Evolutionary conservation across 1,140 invertebrate genomes (phyloP).

Genomic region (Armadillidium nasatum): DNA sequence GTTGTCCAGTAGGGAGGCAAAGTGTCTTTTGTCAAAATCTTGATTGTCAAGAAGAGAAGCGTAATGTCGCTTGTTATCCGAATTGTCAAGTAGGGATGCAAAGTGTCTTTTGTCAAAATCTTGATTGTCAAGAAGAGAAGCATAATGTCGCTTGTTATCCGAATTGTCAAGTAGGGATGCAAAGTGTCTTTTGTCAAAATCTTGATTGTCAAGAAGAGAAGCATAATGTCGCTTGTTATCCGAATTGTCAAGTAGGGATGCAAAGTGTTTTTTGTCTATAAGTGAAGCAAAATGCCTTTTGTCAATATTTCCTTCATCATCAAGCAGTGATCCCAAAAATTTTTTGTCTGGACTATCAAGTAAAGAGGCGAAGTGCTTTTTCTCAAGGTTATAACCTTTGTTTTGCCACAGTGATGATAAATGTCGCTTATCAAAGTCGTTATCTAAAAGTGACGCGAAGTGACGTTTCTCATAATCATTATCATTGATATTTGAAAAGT

Average conservation of each 20-base stretch:
- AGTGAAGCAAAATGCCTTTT: neutral
- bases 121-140: neutral
- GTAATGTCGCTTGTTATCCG: neutral
- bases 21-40: neutral
- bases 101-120: neutral
- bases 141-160: too few relatives aligned
- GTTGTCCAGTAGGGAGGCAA: neutral
- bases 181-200: neutral
- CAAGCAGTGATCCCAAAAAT: too few relatives aligned
- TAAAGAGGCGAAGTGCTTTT: too few relatives aligned
- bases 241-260: neutral
- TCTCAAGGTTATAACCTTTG: neutral
- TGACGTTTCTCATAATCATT: neutral
- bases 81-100: constrained; percentile 1
- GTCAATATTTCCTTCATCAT: neutral
- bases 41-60: neutral
- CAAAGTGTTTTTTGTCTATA: neutral
- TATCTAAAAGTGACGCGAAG: neutral
- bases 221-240: neutral
- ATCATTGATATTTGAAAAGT: neutral
- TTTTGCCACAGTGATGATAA: neutral
- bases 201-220: neutral
- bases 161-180: neutral
- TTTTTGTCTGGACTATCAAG: too few relatives aligned
- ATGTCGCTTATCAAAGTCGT: neutral